A percentile compares a stretch with the other conserved stretches of the same genome.
phyloP scores from a whole-genome alignment of 2,797 vertebrate genomes.

The Acipenser ruthenus region DNA sequence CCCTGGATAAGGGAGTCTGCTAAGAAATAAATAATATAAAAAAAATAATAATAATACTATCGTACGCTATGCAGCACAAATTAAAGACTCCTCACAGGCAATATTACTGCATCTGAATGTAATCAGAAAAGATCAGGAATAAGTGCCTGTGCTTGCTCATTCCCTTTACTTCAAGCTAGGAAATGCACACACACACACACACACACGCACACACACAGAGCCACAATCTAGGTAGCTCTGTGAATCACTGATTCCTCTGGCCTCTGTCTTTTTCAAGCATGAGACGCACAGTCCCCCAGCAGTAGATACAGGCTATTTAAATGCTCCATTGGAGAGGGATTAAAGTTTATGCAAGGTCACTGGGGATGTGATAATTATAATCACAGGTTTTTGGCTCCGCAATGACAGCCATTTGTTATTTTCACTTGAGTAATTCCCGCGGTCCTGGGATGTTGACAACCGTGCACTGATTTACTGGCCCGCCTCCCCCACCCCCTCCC shows the following conservation, averaged over 20 bases:
- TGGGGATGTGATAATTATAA: slow-evolving; percentile 99
- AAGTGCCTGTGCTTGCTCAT: too few species aligned
- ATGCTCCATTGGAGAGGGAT: slow-evolving; percentile 99
- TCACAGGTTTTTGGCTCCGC: slow-evolving; percentile 99
- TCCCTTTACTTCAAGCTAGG: too few species aligned
- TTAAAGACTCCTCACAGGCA: too few species aligned
- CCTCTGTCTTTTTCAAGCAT: slow-evolving; percentile 52
- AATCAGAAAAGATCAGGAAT: too few species aligned
- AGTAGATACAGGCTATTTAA: slow-evolving; percentile 91
- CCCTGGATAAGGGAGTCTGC: too few species aligned
- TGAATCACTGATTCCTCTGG: slow-evolving; percentile 46
- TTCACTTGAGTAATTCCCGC: slow-evolving; percentile 91
- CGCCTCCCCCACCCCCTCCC: slow-evolving; percentile 38
- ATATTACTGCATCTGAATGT: too few species aligned
- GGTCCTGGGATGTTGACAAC: slow-evolving; percentile 92
- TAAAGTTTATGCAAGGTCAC: slow-evolving; percentile 99
- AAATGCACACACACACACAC: too few species aligned
- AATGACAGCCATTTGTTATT: slow-evolving; percentile 99
- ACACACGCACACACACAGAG: neutral
- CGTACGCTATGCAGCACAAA: too few species aligned
- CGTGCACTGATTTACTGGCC: slow-evolving; percentile 96
- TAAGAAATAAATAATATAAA: too few species aligned
- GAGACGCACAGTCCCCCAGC: slow-evolving; percentile 52
- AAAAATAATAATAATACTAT: too few species aligned
- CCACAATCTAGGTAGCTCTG: slow-evolving; percentile 49